phyloP scores from a whole-genome alignment of 2,113 vertebrate species.

The Ammodytes dubius region DNA sequence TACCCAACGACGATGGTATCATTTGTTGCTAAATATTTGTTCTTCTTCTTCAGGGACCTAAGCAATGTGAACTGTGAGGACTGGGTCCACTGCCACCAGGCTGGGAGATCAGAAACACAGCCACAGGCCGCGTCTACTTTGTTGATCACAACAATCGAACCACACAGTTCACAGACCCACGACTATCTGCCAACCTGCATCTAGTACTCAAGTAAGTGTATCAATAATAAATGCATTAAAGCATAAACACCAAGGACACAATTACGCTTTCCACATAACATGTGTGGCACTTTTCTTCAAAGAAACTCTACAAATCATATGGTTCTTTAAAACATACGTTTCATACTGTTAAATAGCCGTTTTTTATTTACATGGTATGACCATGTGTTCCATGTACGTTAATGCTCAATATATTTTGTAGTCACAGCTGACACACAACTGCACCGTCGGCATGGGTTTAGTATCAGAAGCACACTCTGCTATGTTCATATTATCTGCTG shows the following conservation, averaged over 20 bases:
- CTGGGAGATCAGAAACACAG: slow-evolving; percentile 98
- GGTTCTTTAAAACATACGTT: neutral
- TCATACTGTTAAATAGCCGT: neutral
- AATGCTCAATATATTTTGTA: neutral
- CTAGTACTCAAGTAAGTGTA: slow-evolving; percentile 93
- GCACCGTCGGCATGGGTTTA: neutral
- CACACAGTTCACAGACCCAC: slow-evolving; percentile 97
- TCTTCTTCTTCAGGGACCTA: slow-evolving; percentile 63
- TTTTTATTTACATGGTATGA: neutral
- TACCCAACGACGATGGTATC: neutral
- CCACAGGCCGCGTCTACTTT: slow-evolving; percentile 97
- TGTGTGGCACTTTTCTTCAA: neutral
- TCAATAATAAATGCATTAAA: neutral
- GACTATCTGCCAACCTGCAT: slow-evolving; percentile 96
- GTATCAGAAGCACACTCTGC: neutral
- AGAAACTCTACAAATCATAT: neutral
- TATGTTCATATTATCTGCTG: neutral
- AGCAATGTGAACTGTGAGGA: slow-evolving; percentile 98
- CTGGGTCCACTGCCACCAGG: slow-evolving; percentile 96
- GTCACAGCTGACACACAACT: neutral
- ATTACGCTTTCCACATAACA: neutral
- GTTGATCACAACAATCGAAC: slow-evolving; percentile 99
- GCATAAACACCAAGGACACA: too few species aligned
- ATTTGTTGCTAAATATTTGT: neutral
- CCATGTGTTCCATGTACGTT: neutral